Evolutionary conservation across 2,797 vertebrate genomes (phyloP).

Genomic region (Erithacus rubecula): DNA sequence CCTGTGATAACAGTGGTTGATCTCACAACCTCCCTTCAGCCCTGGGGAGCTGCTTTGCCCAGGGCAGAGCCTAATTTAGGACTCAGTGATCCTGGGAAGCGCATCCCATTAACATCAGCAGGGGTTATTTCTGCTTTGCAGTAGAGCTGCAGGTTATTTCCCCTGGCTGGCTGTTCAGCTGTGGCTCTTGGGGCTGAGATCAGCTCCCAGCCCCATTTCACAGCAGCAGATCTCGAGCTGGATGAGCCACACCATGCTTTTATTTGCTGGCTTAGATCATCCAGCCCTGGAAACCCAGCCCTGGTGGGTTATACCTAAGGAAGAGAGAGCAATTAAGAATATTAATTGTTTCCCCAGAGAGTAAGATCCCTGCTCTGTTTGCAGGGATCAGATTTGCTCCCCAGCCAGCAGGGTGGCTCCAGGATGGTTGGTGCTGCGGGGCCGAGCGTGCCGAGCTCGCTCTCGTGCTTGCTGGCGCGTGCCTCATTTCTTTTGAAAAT

Average conservation of each 20-base stretch:
- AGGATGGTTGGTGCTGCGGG: background rate
- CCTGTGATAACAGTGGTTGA: accelerated
- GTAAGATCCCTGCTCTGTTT: background rate
- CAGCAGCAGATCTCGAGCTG: background rate
- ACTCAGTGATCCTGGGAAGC: background rate
- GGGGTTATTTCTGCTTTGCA: background rate
- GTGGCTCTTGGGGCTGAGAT: background rate
- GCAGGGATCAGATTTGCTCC: background rate
- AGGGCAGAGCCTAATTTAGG: background rate
- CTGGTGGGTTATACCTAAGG: background rate
- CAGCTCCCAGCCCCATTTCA: background rate
- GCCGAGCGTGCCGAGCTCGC: background rate
- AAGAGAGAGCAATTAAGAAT: background rate
- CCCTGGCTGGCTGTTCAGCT: background rate
- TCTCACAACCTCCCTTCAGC: background rate
- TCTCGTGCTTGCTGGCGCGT: background rate
- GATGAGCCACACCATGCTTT: accelerated
- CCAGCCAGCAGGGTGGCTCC: accelerated
- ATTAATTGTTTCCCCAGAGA: background rate
- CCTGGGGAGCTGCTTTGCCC: background rate
- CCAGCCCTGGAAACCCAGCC: background rate
- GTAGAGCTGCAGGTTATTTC: background rate
- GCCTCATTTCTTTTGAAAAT: conserved; percentile 57
- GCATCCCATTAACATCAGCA: background rate
- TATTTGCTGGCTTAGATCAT: background rate